These are phyloP conservation scores for Chelonia mydas DNA, from an alignment of 2,797 vertebrate genomes.

Conservation along the genomic window DNA sequence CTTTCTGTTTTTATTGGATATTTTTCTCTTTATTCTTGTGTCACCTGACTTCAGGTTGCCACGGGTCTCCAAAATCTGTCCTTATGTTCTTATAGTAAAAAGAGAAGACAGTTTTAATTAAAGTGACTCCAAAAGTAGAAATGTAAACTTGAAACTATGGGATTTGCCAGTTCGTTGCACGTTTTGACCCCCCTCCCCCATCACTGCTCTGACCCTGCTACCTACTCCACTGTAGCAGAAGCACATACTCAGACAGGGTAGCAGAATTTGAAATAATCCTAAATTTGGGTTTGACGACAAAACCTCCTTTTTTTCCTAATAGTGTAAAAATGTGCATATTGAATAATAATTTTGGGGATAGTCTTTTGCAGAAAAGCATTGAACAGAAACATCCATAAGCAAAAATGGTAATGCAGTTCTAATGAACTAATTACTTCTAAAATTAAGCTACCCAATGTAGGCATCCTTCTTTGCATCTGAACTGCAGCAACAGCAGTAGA, in stretches of 20 bases:
- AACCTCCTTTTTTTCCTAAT: too few relatives aligned
- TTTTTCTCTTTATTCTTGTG: not conserved
- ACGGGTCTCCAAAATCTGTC: not conserved
- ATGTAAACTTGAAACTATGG: not conserved
- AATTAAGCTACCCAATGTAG: too few relatives aligned
- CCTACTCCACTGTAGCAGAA: not conserved
- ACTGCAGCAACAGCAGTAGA: too few relatives aligned
- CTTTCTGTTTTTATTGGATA: not conserved
- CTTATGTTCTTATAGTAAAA: not conserved
- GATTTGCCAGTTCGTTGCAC: not conserved
- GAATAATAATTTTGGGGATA: too few relatives aligned
- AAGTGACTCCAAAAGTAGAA: not conserved
- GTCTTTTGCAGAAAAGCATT: too few relatives aligned
- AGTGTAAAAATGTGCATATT: too few relatives aligned
- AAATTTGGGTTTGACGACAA: too few relatives aligned
- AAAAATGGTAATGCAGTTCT: too few relatives aligned
- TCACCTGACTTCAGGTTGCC: not conserved
- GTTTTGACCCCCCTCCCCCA: not conserved
- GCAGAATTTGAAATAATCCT: not conserved
- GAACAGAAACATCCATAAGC: too few relatives aligned
- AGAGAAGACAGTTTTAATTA: not conserved
- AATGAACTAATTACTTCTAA: too few relatives aligned
- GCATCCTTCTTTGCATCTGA: too few relatives aligned
- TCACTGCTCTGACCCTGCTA: not conserved
- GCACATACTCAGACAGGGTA: not conserved